Percentiles rank a stretch among this genome's conserved stretches.
Conservation (phyloP, 2,888 invertebrate species). For the Chorisops tibialis region DNA sequence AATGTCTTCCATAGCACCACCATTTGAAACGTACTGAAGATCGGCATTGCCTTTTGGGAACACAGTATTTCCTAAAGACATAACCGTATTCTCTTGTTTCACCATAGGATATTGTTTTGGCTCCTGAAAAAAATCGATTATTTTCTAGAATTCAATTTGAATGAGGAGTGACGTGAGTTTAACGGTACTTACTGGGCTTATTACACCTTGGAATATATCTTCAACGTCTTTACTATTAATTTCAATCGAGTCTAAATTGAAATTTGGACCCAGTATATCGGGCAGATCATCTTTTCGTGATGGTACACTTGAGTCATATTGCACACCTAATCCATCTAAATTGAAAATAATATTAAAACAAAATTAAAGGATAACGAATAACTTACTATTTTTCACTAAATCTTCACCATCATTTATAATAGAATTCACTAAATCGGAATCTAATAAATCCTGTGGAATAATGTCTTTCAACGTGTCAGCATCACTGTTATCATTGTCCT, state of each 20-base stretch:
- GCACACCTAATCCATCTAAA: constrained; percentile 8
- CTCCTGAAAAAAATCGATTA: constrained; percentile 14
- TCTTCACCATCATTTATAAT: constrained; percentile 64
- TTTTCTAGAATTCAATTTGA: too few species aligned
- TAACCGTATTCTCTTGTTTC: constrained; percentile 18
- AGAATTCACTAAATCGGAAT: constrained; percentile 64
- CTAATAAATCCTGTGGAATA: constrained; percentile 62
- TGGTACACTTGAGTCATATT: constrained; percentile 47
- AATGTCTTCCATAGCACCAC: constrained; percentile 8
- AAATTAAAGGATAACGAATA: neutral
- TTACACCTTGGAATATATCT: constrained; percentile 85
- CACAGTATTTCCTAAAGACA: constrained; percentile 12
- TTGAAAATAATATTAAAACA: neutral
- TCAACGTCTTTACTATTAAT: constrained; percentile 90
- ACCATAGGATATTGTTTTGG: constrained; percentile 22
- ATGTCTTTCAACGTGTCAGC: constrained; percentile 65
- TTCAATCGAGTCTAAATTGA: constrained; percentile 73
- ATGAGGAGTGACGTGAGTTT: too few species aligned
- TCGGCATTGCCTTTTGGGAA: constrained; percentile 4
- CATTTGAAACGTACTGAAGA: constrained; percentile 9
- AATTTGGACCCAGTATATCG: constrained; percentile 65
- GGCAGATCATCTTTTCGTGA: constrained; percentile 64
- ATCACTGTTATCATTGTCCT: constrained; percentile 56
- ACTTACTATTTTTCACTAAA: constrained; percentile 28
- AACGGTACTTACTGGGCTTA: constrained; percentile 27